Evolutionary conservation across 1,140 invertebrate genomes (phyloP), one percentile per base, ranked within the genome.

Genomic region (Helicoverpa zea): DNA sequence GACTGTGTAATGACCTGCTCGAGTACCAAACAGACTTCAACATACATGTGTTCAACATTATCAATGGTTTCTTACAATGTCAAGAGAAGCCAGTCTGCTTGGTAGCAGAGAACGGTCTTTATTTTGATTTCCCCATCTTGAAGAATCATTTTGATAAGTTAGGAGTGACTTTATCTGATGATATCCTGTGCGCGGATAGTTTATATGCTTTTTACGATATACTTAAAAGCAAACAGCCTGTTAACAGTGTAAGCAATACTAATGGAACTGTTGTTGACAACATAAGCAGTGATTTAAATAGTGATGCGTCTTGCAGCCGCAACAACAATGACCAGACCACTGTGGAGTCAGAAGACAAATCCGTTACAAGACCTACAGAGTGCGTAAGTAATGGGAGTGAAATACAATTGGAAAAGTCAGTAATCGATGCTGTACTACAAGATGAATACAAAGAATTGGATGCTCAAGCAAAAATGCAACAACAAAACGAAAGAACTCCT

Each of bases 61-160:
- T 98, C 0, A 91, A 94, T 10, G 87, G 87, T 9, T 98, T 98
- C 86, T 84, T 98, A 0, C 87, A 95, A 11, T 92, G 96, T 79
- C 89, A 97, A 16, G 91, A 90, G 2, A 89, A 96, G 83, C 97
- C 97, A 2, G 94, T 97, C 16, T 98, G 98, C 89, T 92, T 98
- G 13, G 93, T 98, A 2, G 97, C 97, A 14, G 97, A 98, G 83
- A 98, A 98, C 95, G 98, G 98, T 5, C 94, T 96, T 85, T 70
- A 72, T 2, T 98, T 98, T 93, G 98, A 98, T 90, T 98, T 96
- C 94, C 93, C 92, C 3, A 91, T 94, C 58, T 72, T 94, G 10
- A 92, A 89, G 82, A 89, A 88, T 73, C 90, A 93, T 79, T 81
- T 94, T 47, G 82, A 95, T 10, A 93, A 89, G 70, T 86, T 96